Evolutionary conservation across 2,797 vertebrate species (phyloP).

Genomic region (Gadopsis marmoratus): DNA sequence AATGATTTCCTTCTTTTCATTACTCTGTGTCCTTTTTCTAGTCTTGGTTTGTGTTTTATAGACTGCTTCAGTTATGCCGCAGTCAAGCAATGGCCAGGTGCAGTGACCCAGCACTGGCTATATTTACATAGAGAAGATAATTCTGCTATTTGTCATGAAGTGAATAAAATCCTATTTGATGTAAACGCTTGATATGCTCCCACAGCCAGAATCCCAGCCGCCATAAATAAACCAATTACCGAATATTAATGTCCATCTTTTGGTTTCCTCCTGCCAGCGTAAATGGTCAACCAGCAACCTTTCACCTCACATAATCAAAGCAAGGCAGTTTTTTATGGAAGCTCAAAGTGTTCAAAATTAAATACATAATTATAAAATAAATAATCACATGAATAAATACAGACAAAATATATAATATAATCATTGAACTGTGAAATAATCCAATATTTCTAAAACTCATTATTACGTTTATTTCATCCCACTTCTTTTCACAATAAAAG

Average conservation of each 20-base stretch:
- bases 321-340: background rate
- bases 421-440: background rate
- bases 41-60: slow-evolving; percentile 49
- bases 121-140: slow-evolving; percentile 36
- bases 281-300: background rate
- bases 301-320: background rate
- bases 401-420: background rate
- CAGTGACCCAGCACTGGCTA: slow-evolving; percentile 45
- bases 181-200: slow-evolving; percentile 5
- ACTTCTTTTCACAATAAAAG: no score
- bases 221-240: slow-evolving; percentile 8
- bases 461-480: no score
- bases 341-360: background rate
- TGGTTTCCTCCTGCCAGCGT: background rate
- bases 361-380: background rate
- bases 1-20: slow-evolving; percentile 61
- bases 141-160: background rate
- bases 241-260: slow-evolving; percentile 6
- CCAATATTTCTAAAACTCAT: background rate
- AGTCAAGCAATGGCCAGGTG: slow-evolving; percentile 50
- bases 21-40: slow-evolving; percentile 47
- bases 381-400: background rate
- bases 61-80: slow-evolving; percentile 24
- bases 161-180: slow-evolving; percentile 13
- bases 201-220: slow-evolving; percentile 1